Evolutionary conservation across 2,797 vertebrate species (phyloP).

Genomic region (Arctocebus calabarensis): DNA sequence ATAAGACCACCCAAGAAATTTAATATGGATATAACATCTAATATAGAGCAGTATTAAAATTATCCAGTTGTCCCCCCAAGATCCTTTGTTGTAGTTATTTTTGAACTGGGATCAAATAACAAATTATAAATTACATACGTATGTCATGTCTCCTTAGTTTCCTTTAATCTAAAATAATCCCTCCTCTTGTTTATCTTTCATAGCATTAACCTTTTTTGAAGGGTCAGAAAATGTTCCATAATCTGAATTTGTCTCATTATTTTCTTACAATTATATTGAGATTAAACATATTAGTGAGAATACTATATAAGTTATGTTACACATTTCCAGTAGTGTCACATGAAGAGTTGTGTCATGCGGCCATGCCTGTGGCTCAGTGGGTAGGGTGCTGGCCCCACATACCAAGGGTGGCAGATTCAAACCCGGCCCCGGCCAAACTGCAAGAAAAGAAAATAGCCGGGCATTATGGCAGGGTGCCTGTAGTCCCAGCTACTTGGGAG

Average conservation of each 20-base stretch:
- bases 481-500: no score
- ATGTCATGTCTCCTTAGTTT: background rate
- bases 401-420: no score
- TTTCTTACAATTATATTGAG: background rate
- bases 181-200: background rate
- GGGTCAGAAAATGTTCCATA: background rate
- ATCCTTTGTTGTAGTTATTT: slow-evolving; percentile 10
- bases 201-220: slow-evolving; percentile 32
- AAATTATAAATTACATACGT: background rate
- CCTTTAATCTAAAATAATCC: slow-evolving; percentile 5
- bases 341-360: background rate
- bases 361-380: no score
- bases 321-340: background rate
- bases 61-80: slow-evolving; percentile 2
- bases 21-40: background rate
- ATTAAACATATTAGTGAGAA: slow-evolving; percentile 44
- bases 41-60: background rate
- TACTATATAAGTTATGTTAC: background rate
- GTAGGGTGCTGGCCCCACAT: no score
- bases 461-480: no score
- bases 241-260: background rate
- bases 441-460: no score
- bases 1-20: slow-evolving; percentile 16
- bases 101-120: background rate
- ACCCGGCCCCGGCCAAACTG: no score